Evolutionary conservation across 2,113 vertebrate genomes (phyloP), one percentile per base, ranked within the genome.

Genomic region (Podilymbus podiceps): DNA sequence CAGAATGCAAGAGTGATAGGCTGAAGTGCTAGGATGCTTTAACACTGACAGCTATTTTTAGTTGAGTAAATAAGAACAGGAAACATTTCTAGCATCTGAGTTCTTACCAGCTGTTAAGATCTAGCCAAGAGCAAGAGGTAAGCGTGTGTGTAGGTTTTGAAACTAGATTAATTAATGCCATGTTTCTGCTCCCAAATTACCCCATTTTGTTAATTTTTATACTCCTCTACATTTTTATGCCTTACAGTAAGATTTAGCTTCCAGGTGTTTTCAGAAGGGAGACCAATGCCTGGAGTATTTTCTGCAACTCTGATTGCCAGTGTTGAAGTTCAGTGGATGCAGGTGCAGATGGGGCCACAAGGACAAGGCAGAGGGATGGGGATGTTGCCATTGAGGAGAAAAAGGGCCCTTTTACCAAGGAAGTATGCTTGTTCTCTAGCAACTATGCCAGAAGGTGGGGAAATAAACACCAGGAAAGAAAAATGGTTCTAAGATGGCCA

Each of bases 371-470:
- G 82, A 92, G 19, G 18, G 17, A 67, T 21, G 38, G 52, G 64
- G 84, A 58, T 2, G 1, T 15, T 1, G 1, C 7, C 40, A 19
- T 18, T 0, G 0, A 30, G 18, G 33, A 68, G 44, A 44, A 23
- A 21, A 38, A 59, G 13, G 8, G 5, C 9, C 15, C 33, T 82
- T 42, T 67, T 74, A 33, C 25, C 23, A 22, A 58, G 25, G 55
- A 85, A 42, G 22, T 64, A 8, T 23, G 10, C 25, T 67, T 78
- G 10, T 52, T 82, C 33, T 78, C 35, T 59, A 50, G 23, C 13
- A 42, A 5, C 59, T 62, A 20, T 50, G 7, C 47, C 35, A 91
- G 55, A 73, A 80, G 5, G 6, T 53, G 8, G 20, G 31, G 22
- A 77, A 71, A 62, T 53, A 72, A 63, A 75, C 33, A 69, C 21